These are phyloP conservation scores for Camponotus floridanus DNA, from an alignment of 1,140 invertebrate genomes.

Conservation along the genomic window DNA sequence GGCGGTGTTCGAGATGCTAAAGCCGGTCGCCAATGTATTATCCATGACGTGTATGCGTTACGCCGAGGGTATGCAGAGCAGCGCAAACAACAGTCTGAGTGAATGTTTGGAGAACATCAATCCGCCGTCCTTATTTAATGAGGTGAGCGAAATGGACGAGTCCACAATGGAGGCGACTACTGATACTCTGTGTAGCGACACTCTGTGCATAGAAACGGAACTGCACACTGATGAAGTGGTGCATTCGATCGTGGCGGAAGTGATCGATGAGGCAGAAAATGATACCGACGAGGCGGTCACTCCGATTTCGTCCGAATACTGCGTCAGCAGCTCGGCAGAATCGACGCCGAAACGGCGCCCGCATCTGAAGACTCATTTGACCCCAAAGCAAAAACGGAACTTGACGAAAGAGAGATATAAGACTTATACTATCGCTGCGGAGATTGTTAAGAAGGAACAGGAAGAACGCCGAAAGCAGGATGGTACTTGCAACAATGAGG, in stretches of 20 bases:
- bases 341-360: constrained; percentile 89
- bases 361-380: constrained; percentile 86
- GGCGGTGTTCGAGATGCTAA: constrained; percentile 81
- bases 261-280: constrained; percentile 80
- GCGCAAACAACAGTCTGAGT: constrained; percentile 85
- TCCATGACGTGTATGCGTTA: constrained; percentile 83
- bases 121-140: constrained; percentile 88
- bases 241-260: constrained; percentile 68
- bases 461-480: constrained; percentile 78
- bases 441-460: constrained; percentile 83
- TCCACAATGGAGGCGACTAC: constrained; percentile 87
- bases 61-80: constrained; percentile 80
- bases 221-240: constrained; percentile 79
- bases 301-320: constrained; percentile 86
- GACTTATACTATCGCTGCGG: constrained; percentile 92
- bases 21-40: constrained; percentile 83
- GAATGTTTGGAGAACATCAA: constrained; percentile 89
- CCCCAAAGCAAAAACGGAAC: constrained; percentile 91
- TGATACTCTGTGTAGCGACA: constrained; percentile 87
- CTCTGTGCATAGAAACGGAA: constrained; percentile 84
- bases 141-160: constrained; percentile 88
- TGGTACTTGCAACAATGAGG: constrained; percentile 45
- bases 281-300: constrained; percentile 86
- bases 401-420: constrained; percentile 91
- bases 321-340: constrained; percentile 88